Evolutionary conservation across 2,797 vertebrate species (phyloP), one percentile per base, ranked within the genome.

Genomic region (Squalus acanthias): DNA sequence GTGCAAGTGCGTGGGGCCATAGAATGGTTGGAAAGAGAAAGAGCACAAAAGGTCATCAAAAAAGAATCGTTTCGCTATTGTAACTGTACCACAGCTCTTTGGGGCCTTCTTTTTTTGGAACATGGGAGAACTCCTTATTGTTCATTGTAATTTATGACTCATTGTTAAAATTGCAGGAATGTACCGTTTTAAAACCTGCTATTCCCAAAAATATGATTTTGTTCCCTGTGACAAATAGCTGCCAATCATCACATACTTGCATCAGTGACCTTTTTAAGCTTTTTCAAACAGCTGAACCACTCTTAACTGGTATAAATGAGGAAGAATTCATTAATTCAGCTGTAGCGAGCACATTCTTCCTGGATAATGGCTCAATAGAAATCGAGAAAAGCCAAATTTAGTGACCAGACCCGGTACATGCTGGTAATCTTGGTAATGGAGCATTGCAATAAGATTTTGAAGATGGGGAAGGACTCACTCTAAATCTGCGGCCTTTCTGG

Each of bases 171-270:
- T 60, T 89, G 53, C 57, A 60, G 17, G 63, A 93, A 93, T 93
- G 20, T 15, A 39, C 17, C 17, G 63, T 67, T 93, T 92, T 67
- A 93, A 93, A 93, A 93, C 3, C 65, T 46, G 8, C 65, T 69
- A 12, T 93, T 93, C 39, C 63, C 20, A 12, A 67, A 93, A 93
- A 46, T 93, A 46, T 67, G 65, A 39, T 65, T 46, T 93, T 93
- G 63, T 93, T 93, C 67, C 57, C 91, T 93, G 63, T 93, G 65
- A 93, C 39, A 93, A 93, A 93, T 67, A 69, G 22, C n/a, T 69
- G 17, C 91, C 91, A 69, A 46, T 93, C 91, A 24, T 69, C 63
- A 26, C 6, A 85, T 17, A 76, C 53, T 3, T 63, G 57, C 88
- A 91, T 63, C 60, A 93, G 10, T 46, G 65, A 69, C 39, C 63